phyloP scores from a whole-genome alignment of 2,797 vertebrate genomes.

The Diplodus sargus region DNA sequence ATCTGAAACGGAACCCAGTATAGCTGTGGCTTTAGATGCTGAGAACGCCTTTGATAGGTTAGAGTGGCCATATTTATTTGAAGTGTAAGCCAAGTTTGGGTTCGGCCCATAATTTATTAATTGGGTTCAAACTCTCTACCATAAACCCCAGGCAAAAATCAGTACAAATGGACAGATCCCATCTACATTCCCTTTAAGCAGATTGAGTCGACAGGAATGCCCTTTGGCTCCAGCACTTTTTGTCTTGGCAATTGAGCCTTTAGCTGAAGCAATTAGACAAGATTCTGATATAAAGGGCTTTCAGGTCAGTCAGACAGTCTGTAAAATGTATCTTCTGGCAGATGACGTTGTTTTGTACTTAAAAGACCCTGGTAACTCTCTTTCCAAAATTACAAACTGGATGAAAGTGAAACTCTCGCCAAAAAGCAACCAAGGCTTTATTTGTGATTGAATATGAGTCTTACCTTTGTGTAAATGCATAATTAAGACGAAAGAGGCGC shows the following conservation, averaged over 20 bases:
- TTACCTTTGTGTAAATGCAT: too few relatives aligned
- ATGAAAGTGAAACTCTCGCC: background rate
- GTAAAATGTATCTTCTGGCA: constrained; percentile 12
- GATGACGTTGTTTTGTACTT: background rate
- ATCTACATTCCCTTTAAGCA: background rate
- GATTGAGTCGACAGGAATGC: background rate
- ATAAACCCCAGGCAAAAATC: constrained; percentile 1
- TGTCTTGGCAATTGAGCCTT: constrained; percentile 14
- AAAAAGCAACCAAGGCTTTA: too few relatives aligned
- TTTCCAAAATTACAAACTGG: background rate
- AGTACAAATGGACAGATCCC: constrained; percentile 11
- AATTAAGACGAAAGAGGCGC: too few relatives aligned
- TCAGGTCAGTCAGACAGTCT: background rate
- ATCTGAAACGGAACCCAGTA: background rate
- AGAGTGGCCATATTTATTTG: background rate
- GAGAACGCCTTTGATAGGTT: constrained; percentile 7
- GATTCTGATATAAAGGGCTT: constrained; percentile 20
- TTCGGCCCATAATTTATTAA: background rate
- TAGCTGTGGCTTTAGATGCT: background rate
- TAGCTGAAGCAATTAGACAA: constrained; percentile 7
- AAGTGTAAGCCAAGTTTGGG: background rate
- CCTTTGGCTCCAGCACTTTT: background rate
- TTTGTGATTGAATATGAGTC: too few relatives aligned
- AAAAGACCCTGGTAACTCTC: background rate
- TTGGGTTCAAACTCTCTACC: background rate